These are phyloP conservation scores for Apaloderma vittatum DNA, from an alignment of 2,113 vertebrate genomes.

Conservation along the genomic window DNA sequence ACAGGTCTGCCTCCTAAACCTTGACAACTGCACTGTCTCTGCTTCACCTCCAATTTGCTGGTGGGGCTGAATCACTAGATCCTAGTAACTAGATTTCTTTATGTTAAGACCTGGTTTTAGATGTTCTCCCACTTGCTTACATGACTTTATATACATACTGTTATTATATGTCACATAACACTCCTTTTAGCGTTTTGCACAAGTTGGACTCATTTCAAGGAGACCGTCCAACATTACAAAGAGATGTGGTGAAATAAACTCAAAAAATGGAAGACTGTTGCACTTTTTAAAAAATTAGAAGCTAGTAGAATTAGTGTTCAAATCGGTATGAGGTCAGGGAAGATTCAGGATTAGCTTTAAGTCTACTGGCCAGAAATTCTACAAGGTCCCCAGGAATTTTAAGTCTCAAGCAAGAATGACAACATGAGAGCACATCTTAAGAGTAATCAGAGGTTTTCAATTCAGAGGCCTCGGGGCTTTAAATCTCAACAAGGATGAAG, in stretches of 20 bases:
- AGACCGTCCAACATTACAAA: background rate
- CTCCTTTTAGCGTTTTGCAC: background rate
- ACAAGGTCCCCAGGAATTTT: background rate
- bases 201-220: background rate
- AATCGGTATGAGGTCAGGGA: background rate
- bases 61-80: background rate
- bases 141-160: background rate
- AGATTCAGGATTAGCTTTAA: background rate
- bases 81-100: background rate
- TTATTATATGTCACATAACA: background rate
- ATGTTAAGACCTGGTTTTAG: background rate
- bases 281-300: background rate
- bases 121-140: background rate
- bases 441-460: background rate
- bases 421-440: background rate
- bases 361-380: background rate
- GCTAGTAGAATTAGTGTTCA: background rate
- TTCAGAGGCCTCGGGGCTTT: background rate
- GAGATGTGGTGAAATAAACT: background rate
- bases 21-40: background rate
- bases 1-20: background rate
- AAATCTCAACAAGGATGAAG: background rate
- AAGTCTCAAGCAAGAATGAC: background rate
- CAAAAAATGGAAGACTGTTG: background rate
- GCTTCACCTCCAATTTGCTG: background rate